Base-by-base conservation (phyloP, 2,113 vertebrate species). In the Festucalex cinctus region DNA sequence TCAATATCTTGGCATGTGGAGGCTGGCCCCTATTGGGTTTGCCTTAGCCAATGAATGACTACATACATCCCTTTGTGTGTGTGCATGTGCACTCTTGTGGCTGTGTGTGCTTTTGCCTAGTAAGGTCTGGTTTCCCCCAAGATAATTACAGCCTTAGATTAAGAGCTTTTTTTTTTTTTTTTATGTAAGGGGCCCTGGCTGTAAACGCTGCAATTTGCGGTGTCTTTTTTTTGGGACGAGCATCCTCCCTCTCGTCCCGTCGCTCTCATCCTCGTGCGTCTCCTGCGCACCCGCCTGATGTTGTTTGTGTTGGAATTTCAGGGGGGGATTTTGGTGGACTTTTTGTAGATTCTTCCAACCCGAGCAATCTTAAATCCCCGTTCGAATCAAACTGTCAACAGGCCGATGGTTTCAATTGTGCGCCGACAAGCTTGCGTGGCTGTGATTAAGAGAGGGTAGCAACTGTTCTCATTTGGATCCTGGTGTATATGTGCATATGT, bases 111-210 rank as follows among this genome's bases (percentile, higher is more conserved):
- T 89, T 89, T 90, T 90, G 89, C 81, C 85, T 89, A 89, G 91
- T 92, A 86, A 90, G 91, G 83, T 77, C 78, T 83, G 87, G 76
- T 61, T 7, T 10, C 35, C 58, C 84, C 83, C 78, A 79, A 86
- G 84, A 86, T 91, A 92, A 92, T 93, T 92, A 92, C 84, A 92
- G 86, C 88, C 82, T 88, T 72, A 85, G 81, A 91, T 92, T 89
- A 90, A 82, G 88, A 84, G 84, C 64, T 32, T n/a, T 84, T 88
- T 87, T 77, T 74, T 77, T 80, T 75, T 17, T 74, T 88, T 90
- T 86, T 77, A 87, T 72, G 19, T 44, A 6, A 65, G 24, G 39
- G 71, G 63, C 83, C 74, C 81, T 17, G 9, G 79, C 84, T 86
- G 71, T 90, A 57, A 91, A 89, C 73, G 74, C 83, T 78, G 85